phyloP scores from a whole-genome alignment of 2,797 vertebrate genomes.

The Acomys russatus region DNA sequence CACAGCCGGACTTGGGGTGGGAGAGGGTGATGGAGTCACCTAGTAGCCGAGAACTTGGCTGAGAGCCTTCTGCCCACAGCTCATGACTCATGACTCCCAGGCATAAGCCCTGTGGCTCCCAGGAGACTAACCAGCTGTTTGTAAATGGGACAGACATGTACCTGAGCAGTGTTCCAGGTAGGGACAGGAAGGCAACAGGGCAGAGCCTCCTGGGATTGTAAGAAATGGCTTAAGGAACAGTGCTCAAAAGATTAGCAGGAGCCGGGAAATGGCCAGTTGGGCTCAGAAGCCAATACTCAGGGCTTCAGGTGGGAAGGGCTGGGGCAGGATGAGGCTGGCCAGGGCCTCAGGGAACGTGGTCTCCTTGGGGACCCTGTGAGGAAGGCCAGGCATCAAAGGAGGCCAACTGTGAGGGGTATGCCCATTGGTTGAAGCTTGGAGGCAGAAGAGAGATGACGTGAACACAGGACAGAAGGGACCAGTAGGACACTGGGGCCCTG shows the following conservation, averaged over 20 bases:
- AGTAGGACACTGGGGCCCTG: background rate
- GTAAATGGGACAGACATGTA: background rate
- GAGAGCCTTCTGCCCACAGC: background rate
- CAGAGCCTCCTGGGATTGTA: background rate
- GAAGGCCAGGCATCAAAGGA: background rate
- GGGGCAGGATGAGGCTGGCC: background rate
- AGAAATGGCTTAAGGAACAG: background rate
- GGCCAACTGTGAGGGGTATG: no score
- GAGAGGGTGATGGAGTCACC: no score
- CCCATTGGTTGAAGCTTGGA: background rate
- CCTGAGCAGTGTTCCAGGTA: background rate
- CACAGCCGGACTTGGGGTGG: rapidly evolving
- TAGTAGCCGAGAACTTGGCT: background rate
- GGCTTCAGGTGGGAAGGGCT: no score
- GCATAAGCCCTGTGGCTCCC: background rate
- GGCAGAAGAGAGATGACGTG: background rate
- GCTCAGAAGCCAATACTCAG: background rate
- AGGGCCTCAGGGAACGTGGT: background rate
- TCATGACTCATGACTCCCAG: background rate
- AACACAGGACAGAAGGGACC: background rate
- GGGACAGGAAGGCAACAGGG: background rate
- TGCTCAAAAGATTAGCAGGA: background rate
- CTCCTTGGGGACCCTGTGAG: background rate
- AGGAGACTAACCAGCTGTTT: background rate
- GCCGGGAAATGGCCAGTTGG: background rate